A percentile compares a stretch with the other conserved stretches of the same genome.
These are phyloP conservation scores for Myopa tessellatipennis DNA, from an alignment of 2,888 invertebrate species.

Conservation along the genomic window DNA sequence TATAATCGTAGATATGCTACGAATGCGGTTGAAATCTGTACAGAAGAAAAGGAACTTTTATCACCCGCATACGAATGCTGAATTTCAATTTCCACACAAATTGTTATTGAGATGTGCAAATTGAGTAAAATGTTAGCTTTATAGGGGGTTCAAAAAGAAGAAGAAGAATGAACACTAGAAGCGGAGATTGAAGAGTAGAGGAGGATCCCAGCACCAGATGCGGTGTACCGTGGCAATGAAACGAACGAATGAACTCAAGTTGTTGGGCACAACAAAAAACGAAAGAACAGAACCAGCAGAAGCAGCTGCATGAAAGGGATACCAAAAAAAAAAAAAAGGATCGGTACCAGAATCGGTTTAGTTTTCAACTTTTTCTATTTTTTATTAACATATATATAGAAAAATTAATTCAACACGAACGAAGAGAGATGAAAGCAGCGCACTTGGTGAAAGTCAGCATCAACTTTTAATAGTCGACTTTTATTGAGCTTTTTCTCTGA, in stretches of 20 bases:
- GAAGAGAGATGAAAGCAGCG: neutral
- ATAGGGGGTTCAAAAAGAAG: neutral
- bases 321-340: neutral
- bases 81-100: constrained; percentile 33
- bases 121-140: constrained; percentile 53
- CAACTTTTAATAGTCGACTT: neutral
- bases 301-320: neutral
- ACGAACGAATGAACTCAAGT: neutral
- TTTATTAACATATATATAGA: constrained; percentile 25
- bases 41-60: neutral
- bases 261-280: neutral
- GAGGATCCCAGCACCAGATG: neutral
- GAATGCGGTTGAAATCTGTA: constrained; percentile 8
- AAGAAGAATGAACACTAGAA: neutral
- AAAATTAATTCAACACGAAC: constrained; percentile 22
- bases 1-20: neutral
- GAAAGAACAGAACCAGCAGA: neutral
- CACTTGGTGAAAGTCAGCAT: neutral
- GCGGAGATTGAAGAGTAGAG: neutral
- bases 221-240: neutral
- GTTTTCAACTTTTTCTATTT: neutral
- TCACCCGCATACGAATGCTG: constrained; percentile 6
- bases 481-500: neutral
- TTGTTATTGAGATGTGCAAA: constrained; percentile 61
- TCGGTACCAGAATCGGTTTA: neutral